Evolutionary conservation across 2,113 vertebrate species (phyloP).

Genomic region (Todiramphus saurophagus): DNA sequence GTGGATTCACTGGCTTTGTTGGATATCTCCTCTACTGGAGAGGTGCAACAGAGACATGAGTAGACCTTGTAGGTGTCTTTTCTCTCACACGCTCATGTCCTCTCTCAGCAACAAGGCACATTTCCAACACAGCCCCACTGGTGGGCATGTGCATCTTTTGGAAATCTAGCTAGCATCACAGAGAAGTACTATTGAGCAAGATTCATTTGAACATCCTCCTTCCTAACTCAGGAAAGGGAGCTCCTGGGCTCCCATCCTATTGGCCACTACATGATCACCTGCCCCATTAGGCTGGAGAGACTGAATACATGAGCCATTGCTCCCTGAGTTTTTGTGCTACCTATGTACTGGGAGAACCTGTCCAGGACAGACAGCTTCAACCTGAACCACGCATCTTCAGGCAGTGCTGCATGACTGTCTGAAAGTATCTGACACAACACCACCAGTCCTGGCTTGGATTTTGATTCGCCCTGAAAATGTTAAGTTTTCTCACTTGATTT

Average conservation of each 20-base stretch:
- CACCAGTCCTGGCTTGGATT: not conserved
- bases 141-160: not conserved
- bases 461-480: not conserved
- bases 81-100: not conserved
- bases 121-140: not conserved
- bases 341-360: not conserved
- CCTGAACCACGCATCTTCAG: not conserved
- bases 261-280: not conserved
- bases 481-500: not conserved
- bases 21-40: not conserved
- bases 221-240: not conserved
- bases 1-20: not conserved
- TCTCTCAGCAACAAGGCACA: not conserved
- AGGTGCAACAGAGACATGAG: not conserved
- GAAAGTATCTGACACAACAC: not conserved
- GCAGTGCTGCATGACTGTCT: not conserved
- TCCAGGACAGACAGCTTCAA: not conserved
- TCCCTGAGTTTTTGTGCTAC: not conserved
- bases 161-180: not conserved
- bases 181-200: not conserved
- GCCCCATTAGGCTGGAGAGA: not conserved
- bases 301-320: accelerated
- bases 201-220: not conserved
- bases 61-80: not conserved
- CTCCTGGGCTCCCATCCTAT: accelerated